Base-by-base conservation (phyloP, 2,113 vertebrate species). In the Rhabdornis inornatus region DNA sequence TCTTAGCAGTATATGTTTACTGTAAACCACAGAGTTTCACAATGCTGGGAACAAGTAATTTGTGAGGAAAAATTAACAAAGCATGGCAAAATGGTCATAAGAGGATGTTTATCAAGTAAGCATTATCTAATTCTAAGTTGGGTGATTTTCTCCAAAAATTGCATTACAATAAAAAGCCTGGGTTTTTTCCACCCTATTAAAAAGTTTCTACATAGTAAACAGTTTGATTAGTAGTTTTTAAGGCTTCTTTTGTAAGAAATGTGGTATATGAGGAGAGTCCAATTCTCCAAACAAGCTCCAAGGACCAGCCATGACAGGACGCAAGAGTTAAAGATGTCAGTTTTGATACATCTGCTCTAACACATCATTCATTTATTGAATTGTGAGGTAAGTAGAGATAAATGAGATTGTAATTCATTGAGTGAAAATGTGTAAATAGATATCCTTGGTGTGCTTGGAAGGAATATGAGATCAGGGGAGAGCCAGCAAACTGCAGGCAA, bases 21-120 rank as follows among this genome's bases (percentile, higher is more conserved):
- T 72, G 81, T 65, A 85, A 95, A 87, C 53, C 57, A 55, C 35
- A 68, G 39, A 78, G 37, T 71, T 94, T 87, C 81, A 33, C 53
- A 91, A 52, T 15, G 3, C 61, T 89, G 28, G 45, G 20, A 95
- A 75, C 30, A 75, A 91, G 49, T 69, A 87, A 82, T 91, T 92
- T 94, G 15, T 72, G 65, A 72, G 45, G 37, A 68, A 89, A 83
- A 87, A 82, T 55, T 84, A 81, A 72, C 27, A 75, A 47, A 92
- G 24, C 8, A 25, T 55, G 44, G 68, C 35, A 94, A 88, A 92
- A 44, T 2, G 6, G 49, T 83, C 92, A 31, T 49, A 53, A 84
- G 60, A 55, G 83, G 61, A 68, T 90, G 92, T 94, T 82, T 92
- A 79, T 91, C 89, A 85, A 69, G n/a, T 68, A 63, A 78, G 24